Evolutionary conservation across 2,113 vertebrate species (phyloP), one percentile per base, ranked within the genome.

Genomic region (Boulengeromyrus knoepffleri): DNA sequence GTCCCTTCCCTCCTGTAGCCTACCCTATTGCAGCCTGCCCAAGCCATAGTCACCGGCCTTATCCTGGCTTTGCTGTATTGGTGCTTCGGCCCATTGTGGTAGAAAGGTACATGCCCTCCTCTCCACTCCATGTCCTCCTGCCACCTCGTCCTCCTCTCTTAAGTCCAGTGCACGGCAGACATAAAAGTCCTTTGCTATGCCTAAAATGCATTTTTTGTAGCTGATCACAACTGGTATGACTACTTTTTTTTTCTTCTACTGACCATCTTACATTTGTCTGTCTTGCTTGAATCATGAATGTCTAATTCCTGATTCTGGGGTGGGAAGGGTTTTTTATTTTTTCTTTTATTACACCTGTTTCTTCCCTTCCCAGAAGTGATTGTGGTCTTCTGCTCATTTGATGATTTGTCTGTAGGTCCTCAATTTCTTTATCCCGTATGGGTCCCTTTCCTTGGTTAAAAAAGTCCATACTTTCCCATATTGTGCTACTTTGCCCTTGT

Each of bases 1-100:
- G 97, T 99, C 97, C 97, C 97, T 99, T 99, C 97, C 98, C 97
- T 98, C 97, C 97, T 97, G 97, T 97, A 99, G 98, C 98, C 97
- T 93, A 97, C 97, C 97, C 96, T 98, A 96, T 97, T 98, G 97
- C 98, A 98, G 97, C 97, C 98, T 95, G 96, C 98, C 97, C 98
- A 98, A 98, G 98, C 98, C 97, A 95, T 98, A 96, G 97, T 97
- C 98, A 97, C 98, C 97, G 97, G 98, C 97, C 98, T 99, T 97
- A 96, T 99, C 97, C 98, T 99, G 98, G 99, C 97, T 98, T 98
- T 99, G 98, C 98, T 99, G 98, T 98, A 96, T 97, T 99, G 99
- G 98, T 99, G 98, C 97, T 99, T 98, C 97, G 97, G 97, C 96
- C 97, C 97, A 97, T 97, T 99, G 97, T 99, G 98, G 98, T 99